Conservation (phyloP, 1,140 invertebrate genomes). For the Oncopeltus fasciatus region DNA sequence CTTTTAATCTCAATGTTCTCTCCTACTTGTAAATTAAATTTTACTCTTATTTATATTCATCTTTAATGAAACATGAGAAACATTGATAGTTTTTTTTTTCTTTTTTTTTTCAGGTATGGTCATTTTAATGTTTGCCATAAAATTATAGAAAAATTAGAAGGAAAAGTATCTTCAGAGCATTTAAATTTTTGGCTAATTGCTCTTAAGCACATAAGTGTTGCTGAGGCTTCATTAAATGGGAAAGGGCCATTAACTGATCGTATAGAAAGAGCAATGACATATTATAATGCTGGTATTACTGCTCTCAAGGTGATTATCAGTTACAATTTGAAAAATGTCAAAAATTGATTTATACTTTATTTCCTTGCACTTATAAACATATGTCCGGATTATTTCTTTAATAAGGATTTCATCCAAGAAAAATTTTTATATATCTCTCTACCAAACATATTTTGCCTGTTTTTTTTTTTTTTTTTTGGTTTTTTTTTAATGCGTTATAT, state of each 20-base stretch:
- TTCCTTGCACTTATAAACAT: no score
- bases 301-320: constrained; percentile 60
- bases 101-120: constrained; percentile 45
- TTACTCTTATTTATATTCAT: background rate
- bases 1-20: no score
- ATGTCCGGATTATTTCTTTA: no score
- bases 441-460: no score
- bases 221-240: constrained; percentile 26
- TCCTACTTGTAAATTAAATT: no score
- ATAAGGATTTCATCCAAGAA: no score
- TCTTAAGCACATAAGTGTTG: constrained; percentile 48
- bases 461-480: no score
- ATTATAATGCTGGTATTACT: constrained; percentile 49
- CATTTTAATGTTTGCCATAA: constrained; percentile 57
- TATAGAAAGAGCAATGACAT: constrained; percentile 42
- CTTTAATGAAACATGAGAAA: background rate
- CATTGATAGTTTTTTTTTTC: constrained; percentile 11
- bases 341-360: no score
- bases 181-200: constrained; percentile 80
- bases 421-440: no score
- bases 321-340: no score
- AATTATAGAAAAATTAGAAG: constrained; percentile 49
- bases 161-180: constrained; percentile 73
- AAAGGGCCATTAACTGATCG: constrained; percentile 35
- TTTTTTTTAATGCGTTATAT: no score